phyloP scores from a whole-genome alignment of 2,113 vertebrate species.

The Oreochromis niloticus region DNA sequence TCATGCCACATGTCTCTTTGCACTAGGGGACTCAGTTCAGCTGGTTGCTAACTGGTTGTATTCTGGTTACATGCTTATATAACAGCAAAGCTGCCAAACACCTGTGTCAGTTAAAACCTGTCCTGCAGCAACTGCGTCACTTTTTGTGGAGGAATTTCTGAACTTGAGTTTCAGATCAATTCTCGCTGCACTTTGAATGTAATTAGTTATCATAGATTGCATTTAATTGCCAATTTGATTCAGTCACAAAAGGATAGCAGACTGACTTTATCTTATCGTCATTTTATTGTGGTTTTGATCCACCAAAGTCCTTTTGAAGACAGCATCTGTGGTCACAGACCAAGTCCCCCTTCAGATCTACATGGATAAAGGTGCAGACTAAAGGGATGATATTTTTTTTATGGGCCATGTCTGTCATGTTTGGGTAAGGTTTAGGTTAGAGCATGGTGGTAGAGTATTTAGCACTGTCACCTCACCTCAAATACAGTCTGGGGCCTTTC shows the following conservation, averaged over 20 bases:
- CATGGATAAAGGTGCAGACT: background rate
- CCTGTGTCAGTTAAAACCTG: background rate
- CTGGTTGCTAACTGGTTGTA: background rate
- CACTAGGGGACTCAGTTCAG: background rate
- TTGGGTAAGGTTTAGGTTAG: background rate
- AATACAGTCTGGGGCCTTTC: background rate
- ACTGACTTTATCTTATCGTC: background rate
- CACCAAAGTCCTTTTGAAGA: background rate
- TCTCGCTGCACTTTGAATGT: background rate
- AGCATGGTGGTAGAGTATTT: background rate
- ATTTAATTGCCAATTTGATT: background rate
- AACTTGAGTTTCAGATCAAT: background rate
- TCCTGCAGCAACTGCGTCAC: background rate
- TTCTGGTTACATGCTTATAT: background rate
- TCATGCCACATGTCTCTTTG: background rate
- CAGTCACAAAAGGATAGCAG: rapidly evolving
- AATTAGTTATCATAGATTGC: background rate
- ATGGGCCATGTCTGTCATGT: background rate
- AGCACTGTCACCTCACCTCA: background rate
- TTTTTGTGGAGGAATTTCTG: background rate
- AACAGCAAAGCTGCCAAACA: background rate
- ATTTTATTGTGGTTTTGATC: background rate
- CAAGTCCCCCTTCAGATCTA: background rate
- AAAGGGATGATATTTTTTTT: background rate
- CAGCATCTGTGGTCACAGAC: background rate